phyloP scores from a whole-genome alignment of 1,140 invertebrate species.

The Pteromalus puparum region DNA sequence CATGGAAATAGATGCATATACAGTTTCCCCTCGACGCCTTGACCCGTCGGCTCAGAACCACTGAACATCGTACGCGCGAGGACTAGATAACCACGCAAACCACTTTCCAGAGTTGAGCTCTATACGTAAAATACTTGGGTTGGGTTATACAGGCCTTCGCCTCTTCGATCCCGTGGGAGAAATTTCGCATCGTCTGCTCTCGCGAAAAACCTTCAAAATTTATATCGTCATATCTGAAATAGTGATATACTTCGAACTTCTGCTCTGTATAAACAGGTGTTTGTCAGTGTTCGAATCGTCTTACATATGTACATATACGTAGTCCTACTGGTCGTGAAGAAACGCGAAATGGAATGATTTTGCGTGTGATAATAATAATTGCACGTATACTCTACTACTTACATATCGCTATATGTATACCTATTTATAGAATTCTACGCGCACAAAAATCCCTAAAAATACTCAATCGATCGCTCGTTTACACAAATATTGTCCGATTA shows the following conservation, averaged over 20 bases:
- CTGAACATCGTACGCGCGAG: neutral
- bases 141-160: neutral
- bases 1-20: neutral
- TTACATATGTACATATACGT: too few species aligned
- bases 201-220: neutral
- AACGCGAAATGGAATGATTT: too few species aligned
- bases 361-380: too few species aligned
- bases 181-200: neutral
- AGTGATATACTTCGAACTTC: too few species aligned
- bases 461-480: neutral
- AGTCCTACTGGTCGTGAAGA: too few species aligned
- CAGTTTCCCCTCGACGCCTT: neutral
- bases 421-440: too few species aligned
- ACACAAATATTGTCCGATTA: neutral
- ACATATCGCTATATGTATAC: neutral
- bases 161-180: too few species aligned
- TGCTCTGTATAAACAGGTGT: too few species aligned
- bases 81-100: constrained; percentile 16
- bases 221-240: too few species aligned
- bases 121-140: neutral
- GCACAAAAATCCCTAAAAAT: neutral
- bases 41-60: neutral
- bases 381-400: too few species aligned
- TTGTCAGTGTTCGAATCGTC: too few species aligned
- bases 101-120: neutral